These are phyloP conservation scores for Octopus sinensis DNA, from an alignment of 1,140 invertebrate species.

Conservation along the genomic window DNA sequence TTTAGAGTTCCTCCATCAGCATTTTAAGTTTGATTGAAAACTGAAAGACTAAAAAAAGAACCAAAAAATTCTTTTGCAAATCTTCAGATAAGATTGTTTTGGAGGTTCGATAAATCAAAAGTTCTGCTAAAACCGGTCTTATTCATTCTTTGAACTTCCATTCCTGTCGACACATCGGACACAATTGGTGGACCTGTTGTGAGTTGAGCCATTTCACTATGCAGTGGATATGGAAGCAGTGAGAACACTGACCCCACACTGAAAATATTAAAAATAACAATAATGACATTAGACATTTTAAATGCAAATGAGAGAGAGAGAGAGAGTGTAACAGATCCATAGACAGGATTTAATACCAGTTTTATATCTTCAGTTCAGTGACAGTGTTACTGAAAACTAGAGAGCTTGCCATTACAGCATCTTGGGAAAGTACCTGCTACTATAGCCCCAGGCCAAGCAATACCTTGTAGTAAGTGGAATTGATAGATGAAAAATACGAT, in stretches of 20 bases:
- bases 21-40: background rate
- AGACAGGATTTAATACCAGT: too few species aligned
- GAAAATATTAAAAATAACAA: constrained; percentile 49
- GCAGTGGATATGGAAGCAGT: constrained; percentile 99
- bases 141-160: constrained; percentile 91
- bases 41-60: background rate
- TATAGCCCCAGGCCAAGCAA: too few species aligned
- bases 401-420: too few species aligned
- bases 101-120: background rate
- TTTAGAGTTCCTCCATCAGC: background rate
- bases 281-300: too few species aligned
- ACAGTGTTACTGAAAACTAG: too few species aligned
- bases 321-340: too few species aligned
- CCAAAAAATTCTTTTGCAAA: background rate
- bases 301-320: too few species aligned
- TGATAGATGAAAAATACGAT: too few species aligned
- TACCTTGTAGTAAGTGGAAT: too few species aligned
- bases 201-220: constrained; percentile 99
- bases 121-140: too few species aligned
- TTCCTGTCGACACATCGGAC: constrained; percentile 98
- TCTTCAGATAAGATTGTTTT: background rate
- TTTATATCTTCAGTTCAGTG: too few species aligned
- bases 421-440: too few species aligned
- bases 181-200: constrained; percentile 90
- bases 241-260: constrained; percentile 97